Base-by-base conservation (phyloP, 1,140 invertebrate species). In the Trissolcus basalis region DNA sequence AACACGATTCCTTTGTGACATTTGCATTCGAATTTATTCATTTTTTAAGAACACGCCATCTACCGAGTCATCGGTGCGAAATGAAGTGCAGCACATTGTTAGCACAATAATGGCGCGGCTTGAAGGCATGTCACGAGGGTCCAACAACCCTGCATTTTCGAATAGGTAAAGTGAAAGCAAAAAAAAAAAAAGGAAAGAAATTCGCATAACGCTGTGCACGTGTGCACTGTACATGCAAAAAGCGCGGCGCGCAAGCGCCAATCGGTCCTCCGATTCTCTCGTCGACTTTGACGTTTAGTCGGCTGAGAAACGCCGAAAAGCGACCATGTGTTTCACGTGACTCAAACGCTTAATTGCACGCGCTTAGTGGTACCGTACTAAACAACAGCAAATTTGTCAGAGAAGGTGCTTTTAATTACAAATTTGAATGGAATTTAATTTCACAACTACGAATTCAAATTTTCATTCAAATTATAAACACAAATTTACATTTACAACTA, bases 261-360 rank as follows among this genome's bases (percentile, higher is more conserved):
- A 16, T 48, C 45, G 56, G 70, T 63, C 76, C 53, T 77, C 61
- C 61, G 70, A 75, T 45, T 64, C 13, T 27, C 15, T 51, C 59
- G 35, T 35, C 65, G 63, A 50, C 55, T 81, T 81, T 74, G 55
- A 45, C 51, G 64, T 75, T 76, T 81, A 86, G 85, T 85, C 75
- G 80, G 81, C 83, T 67, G 65, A 81, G 80, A 81, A 81, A 79
- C 81, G 78, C 70, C 73, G 82, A 67, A 69, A 61, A 79, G 67
- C 56, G 68, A 83, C 51, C 49, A 65, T 59, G 56, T 53, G 59
- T 58, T 64, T 64, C 12, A 44, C 61, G 56, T 68, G 45, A 58
- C 19, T 60, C 55, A 7, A 63, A 14, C 41, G 45, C 39, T 10
- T 35, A 14, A 49, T 33, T 13, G 33, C 71, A 75, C 64, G 63